Conservation (phyloP, 2,888 invertebrate species). For the Conus canariensis region DNA sequence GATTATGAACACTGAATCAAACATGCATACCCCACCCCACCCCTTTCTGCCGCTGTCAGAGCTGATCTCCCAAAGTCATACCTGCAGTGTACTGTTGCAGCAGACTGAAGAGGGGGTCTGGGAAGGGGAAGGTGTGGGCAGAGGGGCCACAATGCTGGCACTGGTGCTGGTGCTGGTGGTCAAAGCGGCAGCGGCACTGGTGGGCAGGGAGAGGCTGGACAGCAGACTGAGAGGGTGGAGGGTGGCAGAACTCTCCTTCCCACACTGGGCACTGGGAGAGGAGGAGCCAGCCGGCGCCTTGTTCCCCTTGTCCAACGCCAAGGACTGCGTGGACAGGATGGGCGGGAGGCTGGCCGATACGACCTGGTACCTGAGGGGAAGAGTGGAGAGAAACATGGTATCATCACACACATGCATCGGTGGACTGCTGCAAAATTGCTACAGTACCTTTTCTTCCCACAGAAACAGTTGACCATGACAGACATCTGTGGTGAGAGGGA, state of each 20-base stretch:
- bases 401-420: too few species aligned
- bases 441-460: too few species aligned
- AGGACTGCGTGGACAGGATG: neutral
- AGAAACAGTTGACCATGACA: too few species aligned
- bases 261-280: neutral
- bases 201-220: neutral
- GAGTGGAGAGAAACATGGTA: neutral
- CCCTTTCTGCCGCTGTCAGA: too few species aligned
- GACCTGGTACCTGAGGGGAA: constrained; percentile 8
- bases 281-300: neutral
- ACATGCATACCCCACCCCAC: neutral
- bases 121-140: neutral
- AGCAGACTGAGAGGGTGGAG: neutral
- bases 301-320: neutral
- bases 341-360: constrained; percentile 11
- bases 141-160: neutral
- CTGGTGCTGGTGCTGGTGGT: neutral
- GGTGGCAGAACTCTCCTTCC: neutral
- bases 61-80: neutral
- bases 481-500: too few species aligned
- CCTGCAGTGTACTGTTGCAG: constrained; percentile 29
- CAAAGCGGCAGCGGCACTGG: neutral
- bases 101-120: constrained; percentile 20
- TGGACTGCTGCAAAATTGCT: too few species aligned
- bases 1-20: too few species aligned